Conservation (phyloP, 2,797 vertebrate genomes). For the Myotis findleyi region DNA sequence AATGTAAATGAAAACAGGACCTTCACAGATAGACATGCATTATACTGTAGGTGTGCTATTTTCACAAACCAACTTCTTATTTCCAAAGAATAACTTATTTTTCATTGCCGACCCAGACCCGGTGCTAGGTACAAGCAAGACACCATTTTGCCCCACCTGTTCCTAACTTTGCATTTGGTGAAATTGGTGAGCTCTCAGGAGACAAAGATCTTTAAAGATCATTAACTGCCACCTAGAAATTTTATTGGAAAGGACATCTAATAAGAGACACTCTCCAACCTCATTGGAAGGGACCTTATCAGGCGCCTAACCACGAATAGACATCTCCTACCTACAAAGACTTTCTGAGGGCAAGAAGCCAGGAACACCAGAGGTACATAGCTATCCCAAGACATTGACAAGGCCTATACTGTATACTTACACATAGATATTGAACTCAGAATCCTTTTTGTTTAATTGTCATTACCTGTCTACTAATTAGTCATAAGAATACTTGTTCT, state of each 20-base stretch:
- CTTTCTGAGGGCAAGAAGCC: no score
- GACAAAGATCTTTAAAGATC: no score
- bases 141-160: background rate
- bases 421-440: no score
- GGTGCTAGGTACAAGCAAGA: background rate
- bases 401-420: no score
- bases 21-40: no score
- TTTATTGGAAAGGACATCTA: background rate
- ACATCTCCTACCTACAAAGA: no score
- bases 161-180: background rate
- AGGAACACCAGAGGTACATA: no score
- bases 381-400: no score
- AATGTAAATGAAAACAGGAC: no score
- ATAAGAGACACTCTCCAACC: background rate
- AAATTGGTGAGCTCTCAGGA: background rate
- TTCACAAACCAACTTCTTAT: background rate
- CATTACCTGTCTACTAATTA: background rate
- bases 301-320: background rate
- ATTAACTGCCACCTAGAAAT: background rate
- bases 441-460: background rate
- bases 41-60: background rate
- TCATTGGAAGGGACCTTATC: background rate
- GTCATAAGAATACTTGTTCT: background rate
- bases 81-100: constrained; percentile 28
- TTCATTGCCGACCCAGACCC: background rate